Evolutionary conservation across 2,113 vertebrate species (phyloP), one percentile per base, ranked within the genome.

Genomic region (Bos indicus): DNA sequence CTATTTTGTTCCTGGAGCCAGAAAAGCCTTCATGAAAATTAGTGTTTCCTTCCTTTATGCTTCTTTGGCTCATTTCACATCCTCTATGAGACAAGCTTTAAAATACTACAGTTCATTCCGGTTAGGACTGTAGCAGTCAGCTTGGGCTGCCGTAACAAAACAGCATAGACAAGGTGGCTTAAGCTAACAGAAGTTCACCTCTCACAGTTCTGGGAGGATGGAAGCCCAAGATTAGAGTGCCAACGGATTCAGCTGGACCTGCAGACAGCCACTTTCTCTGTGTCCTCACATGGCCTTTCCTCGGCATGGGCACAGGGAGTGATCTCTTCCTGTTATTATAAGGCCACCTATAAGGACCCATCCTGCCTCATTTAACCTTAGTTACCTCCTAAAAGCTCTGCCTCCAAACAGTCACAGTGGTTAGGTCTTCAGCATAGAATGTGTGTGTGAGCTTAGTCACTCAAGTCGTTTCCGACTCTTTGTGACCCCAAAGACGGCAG

Each of bases 11-110:
- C 94, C 81, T 54, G 15, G 40, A 96, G 13, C 30, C 59, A 25
- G 62, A 25, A 92, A 95, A 82, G 15, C 30, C 26, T 57, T 36
- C 57, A 60, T 56, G 62, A 83, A 96, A 94, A 46, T 64, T 19
- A 88, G n/a, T 10, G 54, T 78, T 62, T 46, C 64, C 43, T 85
- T 88, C 46, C 15, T 94, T 78, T 54, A 71, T 30, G 28, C 14
- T 46, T 80, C 51, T 88, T 77, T 36, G n/a, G 57, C 25, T 90
- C n/a, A 1, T 87, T 78, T 93, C 52, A 51, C 48, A 80, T 56
- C n/a, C 62, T 88, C 94, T 82, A n/a, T 19, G 40, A 89, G 80
- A 77, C 52, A 52, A 62, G 17, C 13, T 90, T 92, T 78, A 78
- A 52, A 94, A 78, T 9, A 48, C 6, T 36, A 19, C 25, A 30